Conservation (phyloP, 2,888 invertebrate genomes). For the Dyspetes luteomarginatus region DNA sequence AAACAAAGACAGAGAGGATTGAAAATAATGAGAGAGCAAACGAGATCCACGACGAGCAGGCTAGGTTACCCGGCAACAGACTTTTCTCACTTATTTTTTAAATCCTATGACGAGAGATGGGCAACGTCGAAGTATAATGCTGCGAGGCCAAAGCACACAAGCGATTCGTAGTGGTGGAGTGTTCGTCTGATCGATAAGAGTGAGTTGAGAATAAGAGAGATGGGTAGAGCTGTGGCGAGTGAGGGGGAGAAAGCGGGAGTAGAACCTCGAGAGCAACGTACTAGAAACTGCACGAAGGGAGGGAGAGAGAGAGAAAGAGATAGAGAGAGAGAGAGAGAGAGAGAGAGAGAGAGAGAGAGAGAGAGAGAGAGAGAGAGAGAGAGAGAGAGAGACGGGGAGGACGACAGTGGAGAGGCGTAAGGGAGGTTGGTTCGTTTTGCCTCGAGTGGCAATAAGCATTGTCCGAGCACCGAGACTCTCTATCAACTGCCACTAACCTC, state of each 20-base stretch:
- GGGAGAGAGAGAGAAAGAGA: slow-evolving; percentile 29
- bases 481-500: slow-evolving; percentile 64
- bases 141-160: slow-evolving; percentile 44
- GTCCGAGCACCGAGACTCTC: slow-evolving; percentile 72
- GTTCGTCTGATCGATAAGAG: slow-evolving; percentile 63
- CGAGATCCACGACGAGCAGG: neutral
- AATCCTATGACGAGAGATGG: slow-evolving; percentile 35
- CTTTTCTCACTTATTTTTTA: slow-evolving; percentile 33
- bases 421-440: slow-evolving; percentile 72
- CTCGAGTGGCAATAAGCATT: slow-evolving; percentile 78
- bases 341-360: slow-evolving; percentile 44
- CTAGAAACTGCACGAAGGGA: slow-evolving; percentile 59
- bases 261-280: slow-evolving; percentile 65
- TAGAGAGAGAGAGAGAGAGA: slow-evolving; percentile 58
- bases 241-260: slow-evolving; percentile 34
- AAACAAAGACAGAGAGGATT: neutral
- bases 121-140: slow-evolving; percentile 61
- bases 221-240: slow-evolving; percentile 14
- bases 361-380: slow-evolving; percentile 24
- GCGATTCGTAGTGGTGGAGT: slow-evolving; percentile 49
- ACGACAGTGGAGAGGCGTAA: slow-evolving; percentile 38
- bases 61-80: slow-evolving; percentile 20
- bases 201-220: slow-evolving; percentile 50
- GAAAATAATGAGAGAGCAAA: slow-evolving; percentile 11
- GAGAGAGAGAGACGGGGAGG: slow-evolving; percentile 12